phyloP scores from a whole-genome alignment of 2,888 invertebrate genomes.

The Rotaria magnacalcarata region DNA sequence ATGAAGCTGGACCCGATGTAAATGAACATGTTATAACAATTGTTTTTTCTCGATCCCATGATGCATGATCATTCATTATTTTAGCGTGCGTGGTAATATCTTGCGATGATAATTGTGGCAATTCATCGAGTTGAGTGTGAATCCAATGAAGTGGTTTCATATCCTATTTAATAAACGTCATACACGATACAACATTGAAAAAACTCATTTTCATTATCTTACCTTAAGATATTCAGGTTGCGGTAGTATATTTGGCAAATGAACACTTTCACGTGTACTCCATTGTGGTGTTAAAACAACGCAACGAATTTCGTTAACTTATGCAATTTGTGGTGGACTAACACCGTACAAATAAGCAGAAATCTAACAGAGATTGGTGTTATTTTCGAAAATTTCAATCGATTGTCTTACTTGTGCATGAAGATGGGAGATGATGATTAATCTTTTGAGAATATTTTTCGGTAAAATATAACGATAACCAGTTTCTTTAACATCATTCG shows the following conservation, averaged over 20 bases:
- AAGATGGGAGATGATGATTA: constrained; percentile 95
- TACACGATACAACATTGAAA: no score
- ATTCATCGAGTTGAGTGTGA: constrained; percentile 97
- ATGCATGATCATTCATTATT: constrained; percentile 87
- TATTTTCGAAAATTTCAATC: no score
- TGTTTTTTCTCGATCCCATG: constrained; percentile 98
- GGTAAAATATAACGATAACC: constrained; percentile 79
- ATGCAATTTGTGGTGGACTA: constrained; percentile 88
- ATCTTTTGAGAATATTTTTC: constrained; percentile 97
- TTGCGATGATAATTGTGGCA: constrained; percentile 95
- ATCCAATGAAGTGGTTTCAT: constrained; percentile 99
- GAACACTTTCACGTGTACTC: constrained; percentile 97
- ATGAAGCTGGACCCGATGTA: constrained; percentile 95
- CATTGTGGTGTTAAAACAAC: constrained; percentile 97
- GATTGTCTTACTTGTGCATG: no score
- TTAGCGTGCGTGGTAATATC: constrained; percentile 95
- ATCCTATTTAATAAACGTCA: constrained; percentile 63
- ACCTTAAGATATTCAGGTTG: constrained; percentile 82
- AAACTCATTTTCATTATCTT: no score
- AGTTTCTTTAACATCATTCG: constrained; percentile 97
- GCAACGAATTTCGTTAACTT: constrained; percentile 93
- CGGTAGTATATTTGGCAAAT: constrained; percentile 83
- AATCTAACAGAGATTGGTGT: no score
- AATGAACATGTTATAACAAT: constrained; percentile 96
- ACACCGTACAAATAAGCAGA: constrained; percentile 93